phyloP scores from a whole-genome alignment of 2,888 invertebrate genomes.

The Pogonocherus hispidulus region DNA sequence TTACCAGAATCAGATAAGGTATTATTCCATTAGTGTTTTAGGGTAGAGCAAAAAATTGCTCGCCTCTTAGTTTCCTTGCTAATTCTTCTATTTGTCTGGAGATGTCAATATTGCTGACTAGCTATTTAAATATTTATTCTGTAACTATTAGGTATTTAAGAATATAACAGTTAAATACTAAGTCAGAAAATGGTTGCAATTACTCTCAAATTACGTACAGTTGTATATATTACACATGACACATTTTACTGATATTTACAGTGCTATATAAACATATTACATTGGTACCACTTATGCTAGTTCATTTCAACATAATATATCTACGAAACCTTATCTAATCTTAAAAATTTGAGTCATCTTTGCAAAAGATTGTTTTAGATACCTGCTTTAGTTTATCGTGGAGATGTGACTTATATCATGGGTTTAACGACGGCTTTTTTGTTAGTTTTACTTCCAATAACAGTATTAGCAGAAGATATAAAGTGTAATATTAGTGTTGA shows the following conservation, averaged over 20 bases:
- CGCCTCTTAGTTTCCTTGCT: too few relatives aligned
- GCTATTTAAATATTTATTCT: too few relatives aligned
- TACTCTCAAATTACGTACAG: too few relatives aligned
- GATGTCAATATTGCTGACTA: too few relatives aligned
- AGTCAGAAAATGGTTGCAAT: too few relatives aligned
- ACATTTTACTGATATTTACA: constrained; percentile 1
- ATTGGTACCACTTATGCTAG: neutral
- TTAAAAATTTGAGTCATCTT: constrained; percentile 24
- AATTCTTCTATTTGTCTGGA: too few relatives aligned
- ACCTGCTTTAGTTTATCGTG: constrained; percentile 7
- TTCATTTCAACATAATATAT: neutral
- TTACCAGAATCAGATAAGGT: too few relatives aligned
- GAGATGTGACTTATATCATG: constrained; percentile 18
- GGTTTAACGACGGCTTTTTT: constrained; percentile 10
- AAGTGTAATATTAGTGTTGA: constrained; percentile 44
- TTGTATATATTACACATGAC: neutral
- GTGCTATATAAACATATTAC: neutral
- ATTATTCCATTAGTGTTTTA: too few relatives aligned
- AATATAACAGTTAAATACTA: too few relatives aligned
- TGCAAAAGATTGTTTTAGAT: constrained; percentile 8
- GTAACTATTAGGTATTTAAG: too few relatives aligned
- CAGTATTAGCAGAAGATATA: constrained; percentile 9
- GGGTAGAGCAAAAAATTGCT: too few relatives aligned
- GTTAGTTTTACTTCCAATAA: constrained; percentile 20
- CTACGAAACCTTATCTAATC: constrained; percentile 28